Evolutionary conservation across 2,888 invertebrate species (phyloP).

Genomic region (Belgica antarctica): DNA sequence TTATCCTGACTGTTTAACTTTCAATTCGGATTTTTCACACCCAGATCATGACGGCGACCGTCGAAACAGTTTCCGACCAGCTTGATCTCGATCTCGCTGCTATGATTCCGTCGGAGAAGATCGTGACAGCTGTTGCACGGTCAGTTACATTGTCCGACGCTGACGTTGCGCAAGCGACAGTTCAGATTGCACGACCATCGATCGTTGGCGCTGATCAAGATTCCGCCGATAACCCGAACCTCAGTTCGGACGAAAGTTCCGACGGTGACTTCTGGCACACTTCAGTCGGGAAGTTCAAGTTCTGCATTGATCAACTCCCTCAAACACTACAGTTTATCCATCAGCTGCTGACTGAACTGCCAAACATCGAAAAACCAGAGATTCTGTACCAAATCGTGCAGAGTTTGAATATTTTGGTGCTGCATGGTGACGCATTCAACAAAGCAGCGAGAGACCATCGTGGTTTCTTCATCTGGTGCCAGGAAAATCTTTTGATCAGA

Average conservation of each 20-base stretch:
- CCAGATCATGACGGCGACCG: slow-evolving; percentile 79
- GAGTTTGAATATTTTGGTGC: slow-evolving; percentile 83
- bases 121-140: slow-evolving; percentile 77
- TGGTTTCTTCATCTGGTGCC: slow-evolving; percentile 93
- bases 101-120: slow-evolving; percentile 73
- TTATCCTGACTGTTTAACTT: neutral
- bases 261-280: slow-evolving; percentile 89
- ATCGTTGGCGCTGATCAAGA: slow-evolving; percentile 64
- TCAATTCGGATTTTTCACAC: neutral
- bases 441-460: slow-evolving; percentile 84
- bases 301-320: slow-evolving; percentile 83
- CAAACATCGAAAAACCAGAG: slow-evolving; percentile 82
- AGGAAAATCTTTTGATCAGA: slow-evolving; percentile 90
- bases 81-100: slow-evolving; percentile 87
- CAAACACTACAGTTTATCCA: slow-evolving; percentile 91
- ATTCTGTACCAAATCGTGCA: slow-evolving; percentile 81
- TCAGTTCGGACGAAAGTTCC: slow-evolving; percentile 63
- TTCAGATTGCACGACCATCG: slow-evolving; percentile 72
- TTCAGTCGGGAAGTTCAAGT: slow-evolving; percentile 87
- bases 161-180: slow-evolving; percentile 77
- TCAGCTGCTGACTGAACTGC: slow-evolving; percentile 80
- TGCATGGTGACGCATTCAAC: slow-evolving; percentile 90
- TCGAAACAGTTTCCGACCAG: slow-evolving; percentile 88
- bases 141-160: slow-evolving; percentile 85
- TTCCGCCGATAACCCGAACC: slow-evolving; percentile 62